phyloP scores from a whole-genome alignment of 1,140 invertebrate species.

The Callitettix versicolor region DNA sequence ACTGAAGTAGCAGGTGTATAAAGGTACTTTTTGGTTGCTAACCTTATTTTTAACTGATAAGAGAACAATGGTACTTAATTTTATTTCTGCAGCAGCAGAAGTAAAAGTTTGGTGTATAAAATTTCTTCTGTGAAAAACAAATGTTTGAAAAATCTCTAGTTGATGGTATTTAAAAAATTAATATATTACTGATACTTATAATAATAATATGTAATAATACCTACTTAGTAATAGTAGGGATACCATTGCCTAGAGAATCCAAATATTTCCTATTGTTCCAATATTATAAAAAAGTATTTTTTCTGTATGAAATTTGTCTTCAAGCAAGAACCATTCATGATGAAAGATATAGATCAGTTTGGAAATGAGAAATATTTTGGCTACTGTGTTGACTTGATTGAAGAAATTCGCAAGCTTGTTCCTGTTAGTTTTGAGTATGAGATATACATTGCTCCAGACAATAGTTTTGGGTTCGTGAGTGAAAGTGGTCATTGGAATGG shows the following conservation, averaged over 20 bases:
- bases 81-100: too few relatives aligned
- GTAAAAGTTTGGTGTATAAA: too few relatives aligned
- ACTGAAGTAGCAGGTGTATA: too few relatives aligned
- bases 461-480: conserved; percentile 74
- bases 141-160: neutral
- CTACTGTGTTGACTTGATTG: conserved; percentile 87
- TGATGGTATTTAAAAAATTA: neutral
- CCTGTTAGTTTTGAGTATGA: conserved; percentile 89
- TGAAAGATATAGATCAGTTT: conserved; percentile 49
- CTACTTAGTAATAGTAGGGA: too few relatives aligned
- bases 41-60: too few relatives aligned
- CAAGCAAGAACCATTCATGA: conserved; percentile 85
- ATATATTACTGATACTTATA: neutral
- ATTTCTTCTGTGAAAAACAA: too few relatives aligned
- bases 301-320: neutral
- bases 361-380: conserved; percentile 57
- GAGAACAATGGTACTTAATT: too few relatives aligned
- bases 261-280: too few relatives aligned
- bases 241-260: too few relatives aligned
- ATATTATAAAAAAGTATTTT: too few relatives aligned
- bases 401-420: conserved; percentile 69
- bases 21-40: too few relatives aligned
- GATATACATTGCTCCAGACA: conserved; percentile 65
- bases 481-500: conserved; percentile 84
- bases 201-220: neutral